Conservation (phyloP, 2,797 vertebrate genomes). For the Anguilla obscura region DNA sequence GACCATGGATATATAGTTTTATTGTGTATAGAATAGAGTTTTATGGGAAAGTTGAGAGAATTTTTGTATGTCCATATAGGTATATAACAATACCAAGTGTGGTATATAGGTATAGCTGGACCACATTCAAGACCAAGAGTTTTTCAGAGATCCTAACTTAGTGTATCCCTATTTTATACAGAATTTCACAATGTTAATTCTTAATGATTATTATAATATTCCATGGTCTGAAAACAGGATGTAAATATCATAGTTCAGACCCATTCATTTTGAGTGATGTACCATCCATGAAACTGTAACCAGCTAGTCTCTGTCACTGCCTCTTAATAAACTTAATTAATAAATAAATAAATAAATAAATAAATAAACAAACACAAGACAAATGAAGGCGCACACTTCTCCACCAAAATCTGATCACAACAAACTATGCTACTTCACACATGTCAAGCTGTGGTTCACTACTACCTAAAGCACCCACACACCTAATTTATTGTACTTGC, state of each 20-base stretch:
- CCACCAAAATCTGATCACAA: too few species aligned
- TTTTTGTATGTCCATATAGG: not conserved
- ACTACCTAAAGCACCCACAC: too few species aligned
- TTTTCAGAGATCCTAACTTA: not conserved
- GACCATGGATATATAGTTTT: too few species aligned
- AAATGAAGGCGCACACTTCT: slow-evolving; percentile 29
- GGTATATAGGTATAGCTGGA: not conserved
- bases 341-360: too few species aligned
- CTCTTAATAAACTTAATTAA: not conserved
- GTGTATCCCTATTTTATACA: not conserved
- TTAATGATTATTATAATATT: not conserved
- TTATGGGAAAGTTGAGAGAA: not conserved
- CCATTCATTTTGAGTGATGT: not conserved
- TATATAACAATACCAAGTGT: too few species aligned
- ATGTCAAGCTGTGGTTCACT: not conserved
- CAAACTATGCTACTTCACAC: not conserved
- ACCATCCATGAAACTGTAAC: too few species aligned
- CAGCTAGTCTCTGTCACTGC: not conserved
- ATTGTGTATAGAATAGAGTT: not conserved
- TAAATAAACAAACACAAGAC: slow-evolving; percentile 12
- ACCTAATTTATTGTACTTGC: too few species aligned
- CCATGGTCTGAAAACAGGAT: not conserved
- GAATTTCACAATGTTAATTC: not conserved
- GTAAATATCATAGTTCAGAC: not conserved
- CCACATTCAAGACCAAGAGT: too few species aligned